phyloP scores from a whole-genome alignment of 2,888 invertebrate species.

The Dolichopus griseipennis region DNA sequence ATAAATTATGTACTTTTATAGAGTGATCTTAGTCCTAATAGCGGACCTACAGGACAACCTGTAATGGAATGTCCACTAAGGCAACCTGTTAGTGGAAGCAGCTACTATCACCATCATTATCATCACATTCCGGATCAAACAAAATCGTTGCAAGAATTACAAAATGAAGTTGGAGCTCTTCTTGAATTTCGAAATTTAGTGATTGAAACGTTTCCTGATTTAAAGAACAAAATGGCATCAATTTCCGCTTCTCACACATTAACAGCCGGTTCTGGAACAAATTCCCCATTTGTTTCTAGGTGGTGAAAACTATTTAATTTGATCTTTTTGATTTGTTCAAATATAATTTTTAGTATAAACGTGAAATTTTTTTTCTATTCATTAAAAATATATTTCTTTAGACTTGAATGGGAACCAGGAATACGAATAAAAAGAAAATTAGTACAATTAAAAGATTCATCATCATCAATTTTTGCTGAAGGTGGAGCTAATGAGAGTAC shows the following conservation, averaged over 20 bases:
- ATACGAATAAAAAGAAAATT: slow-evolving; percentile 62
- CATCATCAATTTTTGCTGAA: slow-evolving; percentile 28
- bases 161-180: slow-evolving; percentile 86
- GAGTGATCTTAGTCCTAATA: slow-evolving; percentile 32
- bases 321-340: not conserved
- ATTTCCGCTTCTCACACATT: slow-evolving; percentile 48
- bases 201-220: slow-evolving; percentile 88
- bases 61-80: slow-evolving; percentile 77
- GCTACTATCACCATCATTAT: slow-evolving; percentile 59
- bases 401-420: slow-evolving; percentile 73
- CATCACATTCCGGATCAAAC: slow-evolving; percentile 78
- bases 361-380: not conserved
- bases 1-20: slow-evolving; percentile 18
- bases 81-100: slow-evolving; percentile 49
- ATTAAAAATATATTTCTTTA: slow-evolving; percentile 17
- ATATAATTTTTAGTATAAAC: slow-evolving; percentile 4
- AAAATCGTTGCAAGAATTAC: slow-evolving; percentile 84
- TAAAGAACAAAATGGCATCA: slow-evolving; percentile 76
- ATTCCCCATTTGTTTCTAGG: slow-evolving; percentile 40
- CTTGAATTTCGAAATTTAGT: slow-evolving; percentile 88
- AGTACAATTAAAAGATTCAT: slow-evolving; percentile 37
- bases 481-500: slow-evolving; percentile 14
- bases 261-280: slow-evolving; percentile 36
- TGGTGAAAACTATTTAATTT: slow-evolving; percentile 18
- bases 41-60: slow-evolving; percentile 48